A percentile compares a stretch with the other conserved stretches of the same genome.
Conservation (phyloP, 2,113 vertebrate genomes). For the Alosa alosa region DNA sequence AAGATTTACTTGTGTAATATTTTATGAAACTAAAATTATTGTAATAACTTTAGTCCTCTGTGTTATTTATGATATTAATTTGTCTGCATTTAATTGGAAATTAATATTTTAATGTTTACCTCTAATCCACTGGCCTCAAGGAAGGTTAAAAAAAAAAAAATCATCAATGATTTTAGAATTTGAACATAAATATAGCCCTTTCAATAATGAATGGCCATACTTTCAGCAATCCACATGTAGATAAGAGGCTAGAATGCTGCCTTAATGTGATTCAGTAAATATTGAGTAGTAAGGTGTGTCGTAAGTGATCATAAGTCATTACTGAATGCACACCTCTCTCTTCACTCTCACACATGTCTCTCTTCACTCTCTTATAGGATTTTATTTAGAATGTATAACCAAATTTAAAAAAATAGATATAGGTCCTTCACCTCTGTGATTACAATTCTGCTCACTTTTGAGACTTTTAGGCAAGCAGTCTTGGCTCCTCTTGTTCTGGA, state of each 20-base stretch:
- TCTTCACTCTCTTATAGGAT: too few species aligned
- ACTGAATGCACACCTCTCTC: too few species aligned
- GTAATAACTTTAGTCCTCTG: conserved; percentile 29
- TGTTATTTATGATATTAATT: conserved; percentile 54
- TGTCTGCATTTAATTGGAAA: conserved; percentile 50
- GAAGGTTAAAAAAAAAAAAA: conserved; percentile 25
- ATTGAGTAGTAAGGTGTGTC: too few species aligned
- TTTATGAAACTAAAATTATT: conserved; percentile 20
- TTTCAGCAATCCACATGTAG: conserved; percentile 21
- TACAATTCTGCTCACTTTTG: background rate
- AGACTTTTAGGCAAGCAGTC: background rate
- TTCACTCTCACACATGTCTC: too few species aligned
- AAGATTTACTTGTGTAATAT: conserved; percentile 23
- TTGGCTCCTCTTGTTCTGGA: background rate
- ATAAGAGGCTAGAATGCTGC: background rate
- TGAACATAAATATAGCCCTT: conserved; percentile 19
- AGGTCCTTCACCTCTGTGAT: background rate
- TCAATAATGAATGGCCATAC: conserved; percentile 26
- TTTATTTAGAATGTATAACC: too few species aligned
- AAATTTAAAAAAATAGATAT: background rate
- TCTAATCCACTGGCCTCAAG: conserved; percentile 24
- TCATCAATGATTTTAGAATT: conserved; percentile 40
- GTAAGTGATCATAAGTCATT: too few species aligned
- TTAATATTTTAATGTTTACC: conserved; percentile 53
- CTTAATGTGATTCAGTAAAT: background rate